Percentiles rank a stretch among this genome's conserved stretches.
These are phyloP conservation scores for Callopanchax toddi DNA, from an alignment of 2,113 vertebrate species.

Conservation along the genomic window DNA sequence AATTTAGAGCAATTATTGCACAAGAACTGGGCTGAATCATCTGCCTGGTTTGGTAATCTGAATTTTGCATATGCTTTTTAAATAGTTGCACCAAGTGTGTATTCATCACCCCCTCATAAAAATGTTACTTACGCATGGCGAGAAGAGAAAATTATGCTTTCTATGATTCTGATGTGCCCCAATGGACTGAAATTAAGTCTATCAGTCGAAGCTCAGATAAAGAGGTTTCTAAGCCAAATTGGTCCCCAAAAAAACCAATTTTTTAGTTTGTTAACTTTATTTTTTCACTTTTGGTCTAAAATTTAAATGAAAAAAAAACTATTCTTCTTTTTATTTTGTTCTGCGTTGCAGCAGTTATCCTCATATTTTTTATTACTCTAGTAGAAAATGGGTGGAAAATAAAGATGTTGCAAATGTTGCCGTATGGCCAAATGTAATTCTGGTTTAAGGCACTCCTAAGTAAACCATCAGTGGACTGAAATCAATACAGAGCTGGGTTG, in stretches of 20 bases:
- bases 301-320: constrained; percentile 43
- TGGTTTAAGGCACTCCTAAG: constrained; percentile 15
- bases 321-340: constrained; percentile 1
- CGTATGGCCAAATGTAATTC: constrained; percentile 2
- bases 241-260: constrained; percentile 29
- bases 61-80: constrained; percentile 40
- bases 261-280: constrained; percentile 52
- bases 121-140: constrained; percentile 9
- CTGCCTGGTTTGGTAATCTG: constrained; percentile 7
- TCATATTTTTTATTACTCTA: neutral
- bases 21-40: neutral
- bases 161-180: constrained; percentile 5
- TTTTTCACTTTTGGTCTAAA: constrained; percentile 51
- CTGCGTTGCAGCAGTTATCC: neutral
- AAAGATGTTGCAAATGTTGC: neutral
- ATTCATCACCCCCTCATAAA: constrained; percentile 15
- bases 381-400: neutral
- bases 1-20: constrained; percentile 17
- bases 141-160: constrained; percentile 1
- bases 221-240: constrained; percentile 56
- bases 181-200: constrained; percentile 45
- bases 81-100: constrained; percentile 12
- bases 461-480: constrained; percentile 31
- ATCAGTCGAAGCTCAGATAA: constrained; percentile 52
- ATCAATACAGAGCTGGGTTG: constrained; percentile 40